Conservation (phyloP, 2,113 vertebrate genomes). For the Xerus inauris region DNA sequence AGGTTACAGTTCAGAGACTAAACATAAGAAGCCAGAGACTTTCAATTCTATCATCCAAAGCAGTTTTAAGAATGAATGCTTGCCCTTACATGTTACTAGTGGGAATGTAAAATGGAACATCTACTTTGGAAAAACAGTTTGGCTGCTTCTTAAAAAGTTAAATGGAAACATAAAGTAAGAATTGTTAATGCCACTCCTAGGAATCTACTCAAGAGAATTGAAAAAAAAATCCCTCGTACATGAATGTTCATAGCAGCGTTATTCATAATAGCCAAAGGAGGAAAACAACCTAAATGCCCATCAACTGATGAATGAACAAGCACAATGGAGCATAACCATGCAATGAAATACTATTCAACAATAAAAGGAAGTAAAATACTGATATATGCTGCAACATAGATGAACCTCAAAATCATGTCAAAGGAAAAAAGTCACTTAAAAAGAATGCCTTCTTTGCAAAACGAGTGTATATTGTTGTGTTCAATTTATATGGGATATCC, state of each 20-base stretch:
- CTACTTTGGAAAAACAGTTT: slow-evolving; percentile 51
- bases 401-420: background rate
- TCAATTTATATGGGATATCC: background rate
- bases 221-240: background rate
- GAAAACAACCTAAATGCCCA: background rate
- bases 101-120: background rate
- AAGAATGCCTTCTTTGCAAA: background rate
- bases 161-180: background rate
- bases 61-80: background rate
- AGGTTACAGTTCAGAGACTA: slow-evolving; percentile 25
- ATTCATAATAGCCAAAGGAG: background rate
- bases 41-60: background rate
- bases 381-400: background rate
- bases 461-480: background rate
- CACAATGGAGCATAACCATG: background rate
- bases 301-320: background rate
- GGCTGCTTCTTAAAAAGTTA: slow-evolving; percentile 10
- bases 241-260: background rate
- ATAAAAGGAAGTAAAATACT: background rate
- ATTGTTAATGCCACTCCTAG: background rate
- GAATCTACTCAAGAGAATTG: background rate
- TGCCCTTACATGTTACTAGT: background rate
- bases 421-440: background rate
- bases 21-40: background rate
- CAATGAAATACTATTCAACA: background rate